phyloP scores from a whole-genome alignment of 35 echinoderm and acorn worm genomes.

The Hemicentrotus pulcherrimus region DNA sequence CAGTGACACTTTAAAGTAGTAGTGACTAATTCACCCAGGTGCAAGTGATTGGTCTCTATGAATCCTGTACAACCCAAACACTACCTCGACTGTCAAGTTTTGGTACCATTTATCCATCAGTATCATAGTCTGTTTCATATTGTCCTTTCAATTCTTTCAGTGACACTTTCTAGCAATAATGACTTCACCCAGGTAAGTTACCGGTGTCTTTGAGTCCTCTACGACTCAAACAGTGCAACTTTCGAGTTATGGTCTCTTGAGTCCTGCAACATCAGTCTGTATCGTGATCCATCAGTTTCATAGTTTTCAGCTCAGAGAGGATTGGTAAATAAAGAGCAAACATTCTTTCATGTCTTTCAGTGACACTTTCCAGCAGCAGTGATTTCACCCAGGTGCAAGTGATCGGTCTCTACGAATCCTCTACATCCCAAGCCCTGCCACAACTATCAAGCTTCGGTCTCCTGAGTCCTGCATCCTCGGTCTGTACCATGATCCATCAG shows the following conservation, averaged over 20 bases:
- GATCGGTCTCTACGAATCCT: constrained; percentile 57
- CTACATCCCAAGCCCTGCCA: not conserved
- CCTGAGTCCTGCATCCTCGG: not conserved
- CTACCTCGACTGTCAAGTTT: not conserved
- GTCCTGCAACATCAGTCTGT: constrained; percentile 51
- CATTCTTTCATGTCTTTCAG: constrained; percentile 44
- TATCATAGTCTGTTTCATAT: too few relatives aligned
- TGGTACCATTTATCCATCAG: too few relatives aligned
- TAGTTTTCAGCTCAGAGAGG: constrained; percentile 17
- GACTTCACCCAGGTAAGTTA: constrained; percentile 62
- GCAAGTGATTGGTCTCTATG: constrained; percentile 53
- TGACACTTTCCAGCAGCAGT: constrained; percentile 53
- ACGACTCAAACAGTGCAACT: not conserved
- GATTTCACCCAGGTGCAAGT: constrained; percentile 59
- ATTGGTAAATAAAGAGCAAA: too few relatives aligned
- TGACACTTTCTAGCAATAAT: constrained; percentile 26
- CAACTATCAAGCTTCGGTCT: not conserved
- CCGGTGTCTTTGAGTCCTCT: constrained; percentile 50
- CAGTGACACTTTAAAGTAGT: constrained; percentile 59
- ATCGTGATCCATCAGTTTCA: constrained; percentile 54
- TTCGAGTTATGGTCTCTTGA: not conserved
- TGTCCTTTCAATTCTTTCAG: too few relatives aligned
- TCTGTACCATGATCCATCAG: constrained; percentile 69
- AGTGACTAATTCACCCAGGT: constrained; percentile 56
- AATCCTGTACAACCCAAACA: not conserved